Conservation (phyloP, 2,888 invertebrate genomes). For the Pollenia angustigena region DNA sequence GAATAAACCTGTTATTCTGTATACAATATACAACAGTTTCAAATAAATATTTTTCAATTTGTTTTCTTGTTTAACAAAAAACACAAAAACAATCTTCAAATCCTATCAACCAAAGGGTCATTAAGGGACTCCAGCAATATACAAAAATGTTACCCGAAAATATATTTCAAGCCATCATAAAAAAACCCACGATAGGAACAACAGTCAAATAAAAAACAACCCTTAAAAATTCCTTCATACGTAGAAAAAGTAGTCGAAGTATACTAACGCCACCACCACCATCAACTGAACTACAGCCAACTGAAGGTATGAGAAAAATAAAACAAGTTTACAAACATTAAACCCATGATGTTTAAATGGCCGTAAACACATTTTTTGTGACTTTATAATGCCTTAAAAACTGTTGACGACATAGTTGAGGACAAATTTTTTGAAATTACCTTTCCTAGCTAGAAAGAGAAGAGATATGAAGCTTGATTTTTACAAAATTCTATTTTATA, state of each 20-base stretch:
- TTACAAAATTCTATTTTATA: slow-evolving; percentile 82
- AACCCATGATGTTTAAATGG: slow-evolving; percentile 65
- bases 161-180: slow-evolving; percentile 13
- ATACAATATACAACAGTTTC: slow-evolving; percentile 72
- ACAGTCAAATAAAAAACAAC: slow-evolving; percentile 53
- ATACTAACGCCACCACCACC: slow-evolving; percentile 33
- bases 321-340: slow-evolving; percentile 27
- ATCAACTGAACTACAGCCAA: neutral
- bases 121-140: slow-evolving; percentile 77
- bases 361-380: slow-evolving; percentile 76
- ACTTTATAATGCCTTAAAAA: slow-evolving; percentile 73
- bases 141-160: slow-evolving; percentile 55
- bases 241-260: neutral
- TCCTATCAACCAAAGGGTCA: slow-evolving; percentile 79
- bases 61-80: slow-evolving; percentile 18
- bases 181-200: neutral
- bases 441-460: slow-evolving; percentile 21
- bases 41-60: slow-evolving; percentile 78
- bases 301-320: slow-evolving; percentile 2
- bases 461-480: slow-evolving; percentile 61
- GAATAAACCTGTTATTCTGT: slow-evolving; percentile 42
- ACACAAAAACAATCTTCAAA: slow-evolving; percentile 59
- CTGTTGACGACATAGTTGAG: slow-evolving; percentile 68
- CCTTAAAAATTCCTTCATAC: slow-evolving; percentile 61
- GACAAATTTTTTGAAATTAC: slow-evolving; percentile 63